Conservation (phyloP, 2,113 vertebrate genomes). For the Riparia riparia region DNA sequence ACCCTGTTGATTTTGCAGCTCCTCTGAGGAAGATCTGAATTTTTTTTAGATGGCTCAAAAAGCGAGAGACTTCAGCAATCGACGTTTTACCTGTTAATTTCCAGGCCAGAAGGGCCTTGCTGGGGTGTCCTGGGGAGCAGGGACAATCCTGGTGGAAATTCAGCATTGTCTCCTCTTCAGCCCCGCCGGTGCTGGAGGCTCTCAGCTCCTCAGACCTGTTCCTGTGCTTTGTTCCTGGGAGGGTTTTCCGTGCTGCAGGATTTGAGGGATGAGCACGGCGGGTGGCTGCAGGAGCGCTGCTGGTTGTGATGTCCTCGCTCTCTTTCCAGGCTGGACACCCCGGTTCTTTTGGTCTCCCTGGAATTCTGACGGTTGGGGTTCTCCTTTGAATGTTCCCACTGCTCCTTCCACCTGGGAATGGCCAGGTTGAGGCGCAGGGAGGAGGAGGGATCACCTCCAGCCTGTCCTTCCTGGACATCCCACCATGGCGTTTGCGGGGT, state of each 20-base stretch:
- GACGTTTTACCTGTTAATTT: not conserved
- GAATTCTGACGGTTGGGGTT: not conserved
- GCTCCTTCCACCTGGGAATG: not conserved
- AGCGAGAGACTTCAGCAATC: not conserved
- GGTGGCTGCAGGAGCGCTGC: not conserved
- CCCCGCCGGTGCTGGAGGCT: not conserved
- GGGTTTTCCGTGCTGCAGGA: not conserved
- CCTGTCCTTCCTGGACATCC: not conserved
- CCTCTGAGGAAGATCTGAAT: not conserved
- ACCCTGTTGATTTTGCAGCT: not conserved
- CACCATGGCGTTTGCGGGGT: accelerated
- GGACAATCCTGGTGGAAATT: not conserved
- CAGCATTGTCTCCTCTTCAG: not conserved
- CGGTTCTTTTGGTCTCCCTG: not conserved
- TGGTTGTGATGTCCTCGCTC: not conserved
- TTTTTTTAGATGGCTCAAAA: not conserved
- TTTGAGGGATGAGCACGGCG: accelerated
- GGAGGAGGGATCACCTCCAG: not conserved
- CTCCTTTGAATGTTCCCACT: not conserved
- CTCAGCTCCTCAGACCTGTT: not conserved
- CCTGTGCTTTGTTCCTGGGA: not conserved
- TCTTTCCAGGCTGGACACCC: not conserved
- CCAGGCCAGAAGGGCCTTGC: not conserved
- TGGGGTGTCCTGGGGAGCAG: not conserved
- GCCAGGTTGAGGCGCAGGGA: not conserved